Percentiles rank a stretch among this genome's conserved stretches.
Conservation (phyloP, 2,888 invertebrate species). For the Megaustenia siamemsis region DNA sequence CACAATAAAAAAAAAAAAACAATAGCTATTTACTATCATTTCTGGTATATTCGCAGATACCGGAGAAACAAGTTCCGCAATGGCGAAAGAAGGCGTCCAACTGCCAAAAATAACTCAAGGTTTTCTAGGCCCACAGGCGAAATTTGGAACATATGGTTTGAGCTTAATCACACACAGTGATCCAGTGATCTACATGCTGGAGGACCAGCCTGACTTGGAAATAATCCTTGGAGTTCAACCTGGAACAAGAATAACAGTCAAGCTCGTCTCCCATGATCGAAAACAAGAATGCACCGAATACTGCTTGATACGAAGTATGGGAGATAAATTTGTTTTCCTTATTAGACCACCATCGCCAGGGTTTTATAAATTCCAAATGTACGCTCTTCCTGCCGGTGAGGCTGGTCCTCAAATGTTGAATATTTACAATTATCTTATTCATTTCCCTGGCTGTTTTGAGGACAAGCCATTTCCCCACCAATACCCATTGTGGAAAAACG, state of each 20-base stretch:
- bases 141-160: slow-evolving; percentile 70
- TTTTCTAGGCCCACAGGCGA: slow-evolving; percentile 71
- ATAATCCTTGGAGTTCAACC: slow-evolving; percentile 65
- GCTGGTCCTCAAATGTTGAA: slow-evolving; percentile 73
- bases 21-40: not conserved
- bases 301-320: slow-evolving; percentile 66
- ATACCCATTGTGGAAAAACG: slow-evolving; percentile 72
- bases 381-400: slow-evolving; percentile 68
- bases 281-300: slow-evolving; percentile 69
- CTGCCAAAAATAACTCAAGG: slow-evolving; percentile 71
- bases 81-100: slow-evolving; percentile 59
- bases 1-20: too few species aligned
- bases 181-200: slow-evolving; percentile 64
- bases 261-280: slow-evolving; percentile 67
- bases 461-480: slow-evolving; percentile 70
- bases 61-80: not conserved
- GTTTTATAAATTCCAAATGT: slow-evolving; percentile 74
- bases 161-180: slow-evolving; percentile 65
- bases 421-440: slow-evolving; percentile 70
- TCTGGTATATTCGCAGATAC: not conserved
- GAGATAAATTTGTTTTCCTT: slow-evolving; percentile 65
- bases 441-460: slow-evolving; percentile 60
- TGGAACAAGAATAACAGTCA: slow-evolving; percentile 67
- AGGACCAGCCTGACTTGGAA: slow-evolving; percentile 61
- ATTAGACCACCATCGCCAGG: slow-evolving; percentile 68